These are phyloP conservation scores for Sebastes miniatus DNA, from an alignment of 2,797 vertebrate species.

Conservation along the genomic window DNA sequence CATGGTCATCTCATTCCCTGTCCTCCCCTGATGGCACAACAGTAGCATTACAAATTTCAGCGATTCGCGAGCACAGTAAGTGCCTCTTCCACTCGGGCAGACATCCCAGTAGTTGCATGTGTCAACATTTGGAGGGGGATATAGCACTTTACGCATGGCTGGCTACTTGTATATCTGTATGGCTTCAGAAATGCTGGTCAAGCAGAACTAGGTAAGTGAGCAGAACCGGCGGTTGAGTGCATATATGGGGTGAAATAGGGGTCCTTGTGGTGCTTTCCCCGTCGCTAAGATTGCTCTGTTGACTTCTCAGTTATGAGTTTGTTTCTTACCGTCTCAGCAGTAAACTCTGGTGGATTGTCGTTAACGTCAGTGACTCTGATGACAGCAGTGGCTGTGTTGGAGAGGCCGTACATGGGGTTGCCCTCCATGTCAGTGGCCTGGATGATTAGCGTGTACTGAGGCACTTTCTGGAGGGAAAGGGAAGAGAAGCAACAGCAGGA, in stretches of 20 bases:
- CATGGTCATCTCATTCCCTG: constrained; percentile 66
- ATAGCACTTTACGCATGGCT: constrained; percentile 64
- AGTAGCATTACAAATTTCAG: constrained; percentile 70
- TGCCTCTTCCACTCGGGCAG: constrained; percentile 57
- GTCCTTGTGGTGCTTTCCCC: constrained; percentile 18
- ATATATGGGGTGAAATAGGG: constrained; percentile 34
- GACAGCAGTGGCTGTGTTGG: constrained; percentile 96
- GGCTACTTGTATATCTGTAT: constrained; percentile 56
- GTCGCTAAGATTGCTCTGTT: not conserved
- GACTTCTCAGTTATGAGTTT: constrained; percentile 13
- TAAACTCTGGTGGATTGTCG: constrained; percentile 98
- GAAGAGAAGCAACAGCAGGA: not conserved
- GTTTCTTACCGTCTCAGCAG: constrained; percentile 89
- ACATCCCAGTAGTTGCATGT: constrained; percentile 61
- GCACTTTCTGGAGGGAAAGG: constrained; percentile 89
- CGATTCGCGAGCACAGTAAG: constrained; percentile 60
- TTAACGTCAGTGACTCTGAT: constrained; percentile 97
- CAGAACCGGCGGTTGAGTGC: constrained; percentile 41
- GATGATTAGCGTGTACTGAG: constrained; percentile 98
- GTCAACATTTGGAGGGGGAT: constrained; percentile 74
- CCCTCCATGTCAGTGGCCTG: constrained; percentile 99
- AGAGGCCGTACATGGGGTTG: constrained; percentile 95
- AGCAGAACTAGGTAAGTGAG: constrained; percentile 65
- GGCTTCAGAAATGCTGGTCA: constrained; percentile 61
- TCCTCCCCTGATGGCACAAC: constrained; percentile 63